Conservation (phyloP, 37 sponge, comb jelly and placozoan species). For the Ianthella basta region DNA sequence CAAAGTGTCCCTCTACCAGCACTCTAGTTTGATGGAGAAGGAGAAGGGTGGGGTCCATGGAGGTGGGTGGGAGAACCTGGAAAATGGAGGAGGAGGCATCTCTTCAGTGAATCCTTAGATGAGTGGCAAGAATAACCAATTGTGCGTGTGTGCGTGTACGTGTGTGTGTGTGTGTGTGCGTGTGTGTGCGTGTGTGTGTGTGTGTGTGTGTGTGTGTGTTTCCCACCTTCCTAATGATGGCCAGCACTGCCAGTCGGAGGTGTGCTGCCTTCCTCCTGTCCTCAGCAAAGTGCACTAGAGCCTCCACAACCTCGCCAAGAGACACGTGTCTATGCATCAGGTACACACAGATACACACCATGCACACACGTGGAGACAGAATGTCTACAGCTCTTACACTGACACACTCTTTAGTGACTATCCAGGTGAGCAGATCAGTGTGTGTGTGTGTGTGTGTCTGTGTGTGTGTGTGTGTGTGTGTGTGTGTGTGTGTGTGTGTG, state of each 20-base stretch:
- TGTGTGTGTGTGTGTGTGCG: too few species aligned
- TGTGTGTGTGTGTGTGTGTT: background rate
- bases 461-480: conserved; percentile 19
- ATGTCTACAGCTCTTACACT: too few species aligned
- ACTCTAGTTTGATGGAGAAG: conserved; percentile 5
- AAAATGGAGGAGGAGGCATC: background rate
- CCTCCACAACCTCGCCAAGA: background rate
- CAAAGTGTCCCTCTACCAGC: conserved; percentile 3
- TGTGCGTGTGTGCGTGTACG: too few species aligned
- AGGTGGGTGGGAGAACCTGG: background rate
- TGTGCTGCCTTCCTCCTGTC: background rate
- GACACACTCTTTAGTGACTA: too few species aligned
- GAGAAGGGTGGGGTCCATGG: background rate
- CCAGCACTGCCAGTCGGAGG: conserved; percentile 4
- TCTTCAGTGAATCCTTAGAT: too few species aligned
- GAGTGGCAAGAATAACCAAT: too few species aligned
- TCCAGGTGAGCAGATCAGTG: conserved; percentile 64
- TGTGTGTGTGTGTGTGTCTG: conserved; percentile 34
- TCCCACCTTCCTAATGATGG: background rate
- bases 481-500: conserved; percentile 20
- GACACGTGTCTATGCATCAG: background rate
- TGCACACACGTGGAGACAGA: background rate
- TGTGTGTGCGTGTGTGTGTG: too few species aligned
- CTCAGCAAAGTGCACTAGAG: conserved; percentile 4
- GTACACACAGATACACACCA: background rate